A percentile compares a stretch with the other conserved stretches of the same genome.
Evolutionary conservation across 2,888 invertebrate genomes (phyloP).

Genomic region (Plusia festucae): DNA sequence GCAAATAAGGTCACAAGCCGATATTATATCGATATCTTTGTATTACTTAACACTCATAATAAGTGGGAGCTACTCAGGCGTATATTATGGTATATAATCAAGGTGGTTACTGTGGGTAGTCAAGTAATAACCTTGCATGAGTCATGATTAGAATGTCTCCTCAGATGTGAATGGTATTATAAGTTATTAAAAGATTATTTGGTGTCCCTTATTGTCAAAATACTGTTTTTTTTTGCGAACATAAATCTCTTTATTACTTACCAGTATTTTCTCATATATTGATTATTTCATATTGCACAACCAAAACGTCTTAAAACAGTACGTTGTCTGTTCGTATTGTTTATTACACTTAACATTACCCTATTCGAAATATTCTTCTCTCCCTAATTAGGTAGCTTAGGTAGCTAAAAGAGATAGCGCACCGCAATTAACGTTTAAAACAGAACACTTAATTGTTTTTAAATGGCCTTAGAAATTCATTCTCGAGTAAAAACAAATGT

Average conservation of each 20-base stretch:
- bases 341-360: slow-evolving; percentile 4
- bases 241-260: background rate
- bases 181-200: background rate
- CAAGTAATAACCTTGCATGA: background rate
- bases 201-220: background rate
- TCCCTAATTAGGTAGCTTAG: background rate
- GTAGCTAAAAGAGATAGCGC: slow-evolving; percentile 4
- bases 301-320: background rate
- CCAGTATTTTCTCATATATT: background rate
- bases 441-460: slow-evolving; percentile 4
- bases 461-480: slow-evolving; percentile 4
- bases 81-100: background rate
- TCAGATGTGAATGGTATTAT: background rate
- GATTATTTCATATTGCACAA: background rate
- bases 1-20: too few relatives aligned
- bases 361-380: background rate
- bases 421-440: slow-evolving; percentile 3
- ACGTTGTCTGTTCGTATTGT: background rate
- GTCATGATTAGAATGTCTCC: background rate
- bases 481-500: slow-evolving; percentile 3
- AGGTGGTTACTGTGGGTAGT: slow-evolving; percentile 1
- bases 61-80: slow-evolving; percentile 4
- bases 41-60: background rate
- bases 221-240: too few relatives aligned
- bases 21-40: background rate